These are phyloP conservation scores for Callyntrura guangdongensis DNA, from an alignment of 2,888 invertebrate genomes.

Conservation along the genomic window DNA sequence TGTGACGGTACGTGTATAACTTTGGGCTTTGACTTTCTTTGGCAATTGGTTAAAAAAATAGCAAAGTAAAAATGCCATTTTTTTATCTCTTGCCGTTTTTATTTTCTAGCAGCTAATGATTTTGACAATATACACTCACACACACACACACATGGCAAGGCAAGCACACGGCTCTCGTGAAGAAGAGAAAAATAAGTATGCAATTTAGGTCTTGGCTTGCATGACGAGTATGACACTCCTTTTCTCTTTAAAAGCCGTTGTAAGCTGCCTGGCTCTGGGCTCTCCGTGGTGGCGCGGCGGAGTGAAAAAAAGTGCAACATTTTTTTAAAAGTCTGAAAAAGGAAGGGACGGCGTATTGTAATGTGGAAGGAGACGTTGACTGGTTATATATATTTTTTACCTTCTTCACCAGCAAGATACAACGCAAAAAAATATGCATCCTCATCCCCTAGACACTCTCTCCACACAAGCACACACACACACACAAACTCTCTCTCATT, in stretches of 20 bases:
- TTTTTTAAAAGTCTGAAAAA: conserved; percentile 5
- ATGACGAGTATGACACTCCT: conserved; percentile 26
- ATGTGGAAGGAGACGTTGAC: conserved; percentile 25
- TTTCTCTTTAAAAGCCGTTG: conserved; percentile 21
- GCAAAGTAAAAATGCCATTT: not conserved
- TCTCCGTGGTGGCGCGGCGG: not conserved
- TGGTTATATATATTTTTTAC: not conserved
- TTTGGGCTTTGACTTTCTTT: conserved; percentile 46
- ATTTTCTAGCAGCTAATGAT: conserved; percentile 13
- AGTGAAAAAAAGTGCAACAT: conserved; percentile 13
- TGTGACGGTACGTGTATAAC: not conserved
- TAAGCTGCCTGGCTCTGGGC: not conserved
- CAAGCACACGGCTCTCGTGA: not conserved
- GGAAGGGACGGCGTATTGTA: not conserved
- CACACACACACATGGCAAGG: conserved; percentile 8
- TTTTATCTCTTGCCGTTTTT: not conserved
- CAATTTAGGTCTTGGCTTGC: not conserved
- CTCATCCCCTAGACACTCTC: not conserved
- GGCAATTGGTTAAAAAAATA: conserved; percentile 22
- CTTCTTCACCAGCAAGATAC: not conserved
- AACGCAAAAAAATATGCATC: conserved; percentile 2
- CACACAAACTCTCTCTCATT: too few relatives aligned
- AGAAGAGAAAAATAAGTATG: not conserved
- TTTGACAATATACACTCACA: conserved; percentile 19
- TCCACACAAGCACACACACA: too few relatives aligned